Base-by-base conservation (phyloP, 2,797 vertebrate genomes). In the Yasuhikotakia modesta region DNA sequence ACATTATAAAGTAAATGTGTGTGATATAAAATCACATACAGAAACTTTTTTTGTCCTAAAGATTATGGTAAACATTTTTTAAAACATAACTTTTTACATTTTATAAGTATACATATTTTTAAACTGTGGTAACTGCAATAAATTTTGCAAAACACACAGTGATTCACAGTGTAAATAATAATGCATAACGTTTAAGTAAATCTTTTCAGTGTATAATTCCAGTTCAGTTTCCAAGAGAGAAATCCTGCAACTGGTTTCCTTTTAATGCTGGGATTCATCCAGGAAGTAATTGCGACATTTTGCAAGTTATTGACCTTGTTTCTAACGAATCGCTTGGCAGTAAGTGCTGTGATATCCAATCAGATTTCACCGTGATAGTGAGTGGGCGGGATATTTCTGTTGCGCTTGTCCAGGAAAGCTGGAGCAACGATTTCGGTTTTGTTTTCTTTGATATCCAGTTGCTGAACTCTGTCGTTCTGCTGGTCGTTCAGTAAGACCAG, bases 341-440 rank as follows among this genome's bases (percentile, higher is more conserved):
- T 5, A 1, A 0, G 1, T 55, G 35, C 17, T 2, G 1, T n/a
- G 32, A 5, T 14, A 48, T 67, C 92, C 91, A 93, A 93, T 92
- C 85, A 84, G 2, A 32, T 53, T 8, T 2, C 43, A 8, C 11
- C 1, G 0, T 55, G 35, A 0, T 21, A 35, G 19, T 73, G 76
- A 85, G 87, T 90, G 58, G 82, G 74, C 87, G 87, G 77, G 73
- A 13, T 24, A 55, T 68, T 58, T 52, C 83, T 84, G 86, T 87
- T 89, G 87, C 91, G 89, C 88, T 89, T 91, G 83, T 88, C 84
- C 72, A 83, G 85, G 85, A 86, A 83, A 88, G 85, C 83, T 83
- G 60, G 68, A 81, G 66, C 81, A 87, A 84, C 78, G 89, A 86
- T 89, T 91, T 90, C 89, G 87, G 85, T 85, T 89, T 84, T 85